Evolutionary conservation across 2,113 vertebrate species (phyloP).

Genomic region (Lontra canadensis): DNA sequence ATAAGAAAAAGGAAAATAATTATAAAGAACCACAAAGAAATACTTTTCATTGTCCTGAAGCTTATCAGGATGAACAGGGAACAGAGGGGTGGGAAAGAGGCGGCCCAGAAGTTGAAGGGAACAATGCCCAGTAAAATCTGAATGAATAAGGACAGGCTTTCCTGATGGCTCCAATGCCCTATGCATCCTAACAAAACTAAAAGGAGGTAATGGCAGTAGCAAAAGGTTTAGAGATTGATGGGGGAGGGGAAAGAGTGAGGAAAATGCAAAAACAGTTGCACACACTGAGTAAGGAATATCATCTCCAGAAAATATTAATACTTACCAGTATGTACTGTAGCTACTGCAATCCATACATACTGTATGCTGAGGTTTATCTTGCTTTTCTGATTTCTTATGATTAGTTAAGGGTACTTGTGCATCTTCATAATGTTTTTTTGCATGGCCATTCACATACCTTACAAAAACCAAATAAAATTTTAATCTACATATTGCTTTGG

Average conservation of each 20-base stretch:
- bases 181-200: neutral
- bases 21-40: neutral
- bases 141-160: neutral
- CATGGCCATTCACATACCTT: conserved; percentile 98
- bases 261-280: neutral
- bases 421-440: conserved; percentile 99
- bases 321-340: conserved; percentile 98
- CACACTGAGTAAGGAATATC: neutral
- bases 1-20: conserved; percentile 9
- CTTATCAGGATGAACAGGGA: neutral
- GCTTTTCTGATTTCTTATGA: conserved; percentile 93
- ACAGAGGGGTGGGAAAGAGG: neutral
- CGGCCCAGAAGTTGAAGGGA: neutral
- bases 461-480: conserved; percentile 65
- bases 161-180: neutral
- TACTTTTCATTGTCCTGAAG: neutral
- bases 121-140: neutral
- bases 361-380: conserved; percentile 91
- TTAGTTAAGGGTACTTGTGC: conserved; percentile 85
- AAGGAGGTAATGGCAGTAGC: neutral
- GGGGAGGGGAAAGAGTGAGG: neutral
- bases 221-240: neutral
- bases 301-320: conserved; percentile 63
- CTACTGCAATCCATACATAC: conserved; percentile 99
- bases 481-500: conserved; percentile 43